phyloP scores from a whole-genome alignment of 53 echinoderm and acorn worm genomes.

The Echinometra lucunter region DNA sequence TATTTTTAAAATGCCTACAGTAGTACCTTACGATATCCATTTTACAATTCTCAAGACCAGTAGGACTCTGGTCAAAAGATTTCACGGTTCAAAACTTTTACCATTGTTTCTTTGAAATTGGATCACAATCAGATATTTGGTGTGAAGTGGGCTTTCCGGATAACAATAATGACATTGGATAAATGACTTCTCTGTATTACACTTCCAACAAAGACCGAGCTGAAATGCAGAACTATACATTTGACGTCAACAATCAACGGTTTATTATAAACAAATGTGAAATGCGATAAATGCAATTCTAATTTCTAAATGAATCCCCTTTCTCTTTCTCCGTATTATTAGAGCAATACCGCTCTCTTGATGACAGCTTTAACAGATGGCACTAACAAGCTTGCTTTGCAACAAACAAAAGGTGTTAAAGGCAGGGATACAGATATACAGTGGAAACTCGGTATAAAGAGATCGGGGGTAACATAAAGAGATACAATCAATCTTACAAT shows the following conservation, averaged over 20 bases:
- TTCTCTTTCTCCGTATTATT: not conserved
- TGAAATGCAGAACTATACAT: not conserved
- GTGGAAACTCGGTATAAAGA: too few relatives aligned
- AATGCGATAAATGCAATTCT: not conserved
- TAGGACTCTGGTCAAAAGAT: not conserved
- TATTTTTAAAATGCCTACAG: not conserved
- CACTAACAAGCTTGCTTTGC: not conserved
- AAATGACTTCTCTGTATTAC: not conserved
- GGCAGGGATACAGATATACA: too few relatives aligned
- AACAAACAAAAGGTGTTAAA: not conserved
- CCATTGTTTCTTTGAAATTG: not conserved
- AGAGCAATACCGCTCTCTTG: not conserved
- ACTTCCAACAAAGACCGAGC: not conserved
- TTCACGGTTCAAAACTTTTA: not conserved
- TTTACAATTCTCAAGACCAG: not conserved
- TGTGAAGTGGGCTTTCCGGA: not conserved
- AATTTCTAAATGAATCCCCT: not conserved
- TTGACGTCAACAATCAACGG: not conserved
- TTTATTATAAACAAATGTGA: too few relatives aligned
- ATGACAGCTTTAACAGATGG: not conserved
- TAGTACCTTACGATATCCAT: not conserved
- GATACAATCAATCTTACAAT: too few relatives aligned
- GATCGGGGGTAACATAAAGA: too few relatives aligned
- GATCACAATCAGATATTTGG: not conserved
- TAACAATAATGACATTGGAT: not conserved